These are phyloP conservation scores for Gila orcuttii DNA, from an alignment of 2,113 vertebrate species.

Conservation along the genomic window DNA sequence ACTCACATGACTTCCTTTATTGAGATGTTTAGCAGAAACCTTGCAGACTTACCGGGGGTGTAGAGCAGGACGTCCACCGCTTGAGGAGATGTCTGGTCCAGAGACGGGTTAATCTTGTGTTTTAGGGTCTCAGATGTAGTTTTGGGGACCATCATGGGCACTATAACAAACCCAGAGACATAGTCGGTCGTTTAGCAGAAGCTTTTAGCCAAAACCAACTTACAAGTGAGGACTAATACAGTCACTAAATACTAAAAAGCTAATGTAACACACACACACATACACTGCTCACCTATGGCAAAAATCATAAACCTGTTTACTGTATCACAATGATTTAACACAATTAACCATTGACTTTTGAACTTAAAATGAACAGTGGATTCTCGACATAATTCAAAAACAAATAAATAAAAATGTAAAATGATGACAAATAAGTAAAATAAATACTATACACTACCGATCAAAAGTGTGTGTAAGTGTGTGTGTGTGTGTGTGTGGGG, in stretches of 20 bases:
- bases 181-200: neutral
- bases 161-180: conserved; percentile 66
- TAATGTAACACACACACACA: neutral
- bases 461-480: too few relatives aligned
- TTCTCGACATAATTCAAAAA: neutral
- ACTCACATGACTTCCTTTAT: neutral
- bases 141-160: conserved; percentile 87
- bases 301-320: neutral
- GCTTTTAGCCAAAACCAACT: too few relatives aligned
- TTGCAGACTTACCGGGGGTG: conserved; percentile 82
- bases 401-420: neutral
- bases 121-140: conserved; percentile 92
- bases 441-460: too few relatives aligned
- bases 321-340: neutral
- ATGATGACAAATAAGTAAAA: too few relatives aligned
- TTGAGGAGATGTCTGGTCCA: conserved; percentile 82
- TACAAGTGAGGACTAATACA: neutral
- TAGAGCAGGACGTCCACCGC: conserved; percentile 89
- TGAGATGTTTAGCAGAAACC: neutral
- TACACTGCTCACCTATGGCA: neutral
- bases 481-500: too few relatives aligned
- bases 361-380: neutral
- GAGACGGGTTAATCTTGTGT: conserved; percentile 94
- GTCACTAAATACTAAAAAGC: neutral
- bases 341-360: neutral